phyloP scores from a whole-genome alignment of 1,140 invertebrate species.

The Zelostemma sp. region DNA sequence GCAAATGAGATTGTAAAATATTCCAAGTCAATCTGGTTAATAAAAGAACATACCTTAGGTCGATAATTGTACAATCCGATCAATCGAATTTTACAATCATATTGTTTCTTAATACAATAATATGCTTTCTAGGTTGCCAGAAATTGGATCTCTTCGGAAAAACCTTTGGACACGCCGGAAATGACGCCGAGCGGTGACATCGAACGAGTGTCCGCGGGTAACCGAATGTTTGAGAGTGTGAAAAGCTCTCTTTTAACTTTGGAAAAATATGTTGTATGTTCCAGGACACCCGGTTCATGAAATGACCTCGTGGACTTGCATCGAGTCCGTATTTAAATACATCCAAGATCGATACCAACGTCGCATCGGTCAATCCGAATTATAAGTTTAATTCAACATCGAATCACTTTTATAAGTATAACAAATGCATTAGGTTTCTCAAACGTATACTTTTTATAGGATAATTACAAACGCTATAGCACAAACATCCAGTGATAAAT shows the following conservation, averaged over 20 bases:
- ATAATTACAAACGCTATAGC: too few relatives aligned
- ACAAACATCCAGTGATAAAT: too few relatives aligned
- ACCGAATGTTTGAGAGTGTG: too few relatives aligned
- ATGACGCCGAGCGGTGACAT: conserved; percentile 56
- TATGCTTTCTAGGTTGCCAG: conserved; percentile 66
- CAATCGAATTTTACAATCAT: too few relatives aligned
- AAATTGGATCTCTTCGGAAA: conserved; percentile 69
- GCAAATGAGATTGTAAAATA: too few relatives aligned
- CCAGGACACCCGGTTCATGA: conserved; percentile 70
- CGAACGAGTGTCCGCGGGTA: conserved; percentile 68
- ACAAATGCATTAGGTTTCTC: too few relatives aligned
- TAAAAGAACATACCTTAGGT: too few relatives aligned
- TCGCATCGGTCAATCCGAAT: conserved; percentile 3
- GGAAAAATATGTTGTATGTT: conserved; percentile 24
- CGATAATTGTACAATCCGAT: too few relatives aligned
- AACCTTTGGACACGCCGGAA: conserved; percentile 66
- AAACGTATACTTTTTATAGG: too few relatives aligned
- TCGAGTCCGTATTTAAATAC: conserved; percentile 71
- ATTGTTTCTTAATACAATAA: too few relatives aligned
- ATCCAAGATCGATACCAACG: conserved; percentile 63
- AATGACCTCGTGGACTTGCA: conserved; percentile 71
- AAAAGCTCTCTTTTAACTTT: too few relatives aligned
- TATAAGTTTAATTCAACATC: conserved; percentile 6
- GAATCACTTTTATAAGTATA: background rate
- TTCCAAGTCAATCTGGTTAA: too few relatives aligned